Evolutionary conservation across 92 coral and sea anemone genomes (phyloP).

Genomic region (Porites lobata): DNA sequence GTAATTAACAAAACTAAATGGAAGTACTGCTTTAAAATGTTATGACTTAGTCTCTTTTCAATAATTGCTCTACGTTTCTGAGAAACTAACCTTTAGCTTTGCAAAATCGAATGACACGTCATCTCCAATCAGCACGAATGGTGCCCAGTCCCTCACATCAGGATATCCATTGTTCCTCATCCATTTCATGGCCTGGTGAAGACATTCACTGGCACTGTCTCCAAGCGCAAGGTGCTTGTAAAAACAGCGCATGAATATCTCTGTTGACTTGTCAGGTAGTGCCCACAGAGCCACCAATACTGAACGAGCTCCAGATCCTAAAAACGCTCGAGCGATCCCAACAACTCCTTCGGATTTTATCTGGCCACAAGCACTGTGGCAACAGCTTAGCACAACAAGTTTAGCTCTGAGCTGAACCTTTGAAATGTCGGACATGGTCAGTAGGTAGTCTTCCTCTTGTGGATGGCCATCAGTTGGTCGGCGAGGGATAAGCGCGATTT

Average conservation of each 20-base stretch:
- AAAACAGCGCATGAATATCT: neutral
- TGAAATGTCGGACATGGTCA: neutral
- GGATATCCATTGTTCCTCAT: neutral
- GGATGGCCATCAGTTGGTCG: neutral
- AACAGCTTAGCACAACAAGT: neutral
- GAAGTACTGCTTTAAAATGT: no score
- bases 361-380: neutral
- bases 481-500: neutral
- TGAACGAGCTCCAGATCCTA: neutral
- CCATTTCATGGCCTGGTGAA: neutral
- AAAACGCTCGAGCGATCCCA: neutral
- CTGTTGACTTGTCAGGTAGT: neutral
- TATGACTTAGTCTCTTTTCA: no score
- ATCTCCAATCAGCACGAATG: neutral
- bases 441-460: neutral
- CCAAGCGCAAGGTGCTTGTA: neutral
- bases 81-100: neutral
- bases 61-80: no score
- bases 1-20: no score
- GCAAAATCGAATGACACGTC: neutral
- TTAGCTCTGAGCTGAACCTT: neutral
- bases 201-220: neutral
- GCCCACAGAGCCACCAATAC: neutral
- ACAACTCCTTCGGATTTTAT: neutral
- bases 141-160: neutral